phyloP scores from a whole-genome alignment of 2,797 vertebrate species.

The Anniella stebbinsi region DNA sequence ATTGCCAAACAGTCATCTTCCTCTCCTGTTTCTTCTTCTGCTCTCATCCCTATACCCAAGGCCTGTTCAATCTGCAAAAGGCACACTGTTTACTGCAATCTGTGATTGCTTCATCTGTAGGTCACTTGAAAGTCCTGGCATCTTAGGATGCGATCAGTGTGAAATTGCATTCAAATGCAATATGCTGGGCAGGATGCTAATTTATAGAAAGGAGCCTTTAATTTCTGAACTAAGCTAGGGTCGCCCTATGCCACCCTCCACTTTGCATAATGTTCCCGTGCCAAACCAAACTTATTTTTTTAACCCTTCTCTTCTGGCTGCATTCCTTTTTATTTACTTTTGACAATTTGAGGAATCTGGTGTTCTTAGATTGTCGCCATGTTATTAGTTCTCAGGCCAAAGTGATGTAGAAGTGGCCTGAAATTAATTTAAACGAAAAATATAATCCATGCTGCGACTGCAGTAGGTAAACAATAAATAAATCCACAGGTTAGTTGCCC shows the following conservation, averaged over 20 bases:
- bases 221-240: constrained; percentile 69
- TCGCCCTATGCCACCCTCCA: constrained; percentile 67
- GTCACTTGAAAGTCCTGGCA: constrained; percentile 74
- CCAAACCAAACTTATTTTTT: constrained; percentile 73
- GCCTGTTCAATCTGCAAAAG: constrained; percentile 47
- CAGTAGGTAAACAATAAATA: background rate
- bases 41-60: background rate
- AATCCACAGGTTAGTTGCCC: background rate
- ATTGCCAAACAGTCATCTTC: constrained; percentile 78
- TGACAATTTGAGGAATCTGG: constrained; percentile 62
- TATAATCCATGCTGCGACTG: constrained; percentile 1
- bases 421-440: constrained; percentile 44
- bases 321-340: constrained; percentile 67
- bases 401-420: constrained; percentile 50
- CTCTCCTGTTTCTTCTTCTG: constrained; percentile 39
- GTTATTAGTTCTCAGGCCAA: constrained; percentile 59
- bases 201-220: constrained; percentile 71
- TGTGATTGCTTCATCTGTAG: constrained; percentile 84
- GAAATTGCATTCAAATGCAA: constrained; percentile 74
- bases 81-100: constrained; percentile 83
- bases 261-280: constrained; percentile 73
- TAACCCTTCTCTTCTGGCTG: constrained; percentile 62
- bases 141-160: constrained; percentile 78
- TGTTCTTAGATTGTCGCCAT: constrained; percentile 45
- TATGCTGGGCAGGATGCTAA: constrained; percentile 70